Conservation (phyloP, 23 tunicate species). For the Phallusia fumigata region DNA sequence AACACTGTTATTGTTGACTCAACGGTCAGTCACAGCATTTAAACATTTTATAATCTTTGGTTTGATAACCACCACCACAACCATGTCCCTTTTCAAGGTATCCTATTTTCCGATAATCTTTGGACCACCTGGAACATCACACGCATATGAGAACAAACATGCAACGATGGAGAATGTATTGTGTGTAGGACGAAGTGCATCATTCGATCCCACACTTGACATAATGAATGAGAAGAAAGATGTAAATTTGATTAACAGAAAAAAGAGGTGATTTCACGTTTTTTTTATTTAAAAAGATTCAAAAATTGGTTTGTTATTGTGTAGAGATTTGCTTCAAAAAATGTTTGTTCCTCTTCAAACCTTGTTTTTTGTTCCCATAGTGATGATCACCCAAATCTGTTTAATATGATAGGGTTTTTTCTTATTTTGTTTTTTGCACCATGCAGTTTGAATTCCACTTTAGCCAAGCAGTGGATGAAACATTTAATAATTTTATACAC, state of each 20-base stretch:
- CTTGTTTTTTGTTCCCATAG: too few relatives aligned
- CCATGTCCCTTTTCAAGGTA: constrained; percentile 30
- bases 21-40: constrained; percentile 13
- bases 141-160: constrained; percentile 51
- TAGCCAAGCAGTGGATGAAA: too few relatives aligned
- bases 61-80: too few relatives aligned
- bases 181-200: constrained; percentile 57
- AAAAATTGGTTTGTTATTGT: too few relatives aligned
- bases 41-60: not conserved
- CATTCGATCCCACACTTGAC: constrained; percentile 36
- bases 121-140: constrained; percentile 57
- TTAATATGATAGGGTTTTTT: too few relatives aligned
- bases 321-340: too few relatives aligned
- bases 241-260: constrained; percentile 39
- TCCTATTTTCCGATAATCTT: constrained; percentile 55
- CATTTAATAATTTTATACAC: too few relatives aligned
- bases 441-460: too few relatives aligned
- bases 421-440: too few relatives aligned
- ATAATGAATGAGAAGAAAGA: constrained; percentile 61
- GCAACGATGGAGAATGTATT: constrained; percentile 41
- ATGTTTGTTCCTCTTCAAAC: too few relatives aligned
- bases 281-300: too few relatives aligned
- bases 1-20: constrained; percentile 61
- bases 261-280: constrained; percentile 18
- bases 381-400: too few relatives aligned